phyloP scores from a whole-genome alignment of 2,888 invertebrate species.

The Pristionchus maxplancki region DNA sequence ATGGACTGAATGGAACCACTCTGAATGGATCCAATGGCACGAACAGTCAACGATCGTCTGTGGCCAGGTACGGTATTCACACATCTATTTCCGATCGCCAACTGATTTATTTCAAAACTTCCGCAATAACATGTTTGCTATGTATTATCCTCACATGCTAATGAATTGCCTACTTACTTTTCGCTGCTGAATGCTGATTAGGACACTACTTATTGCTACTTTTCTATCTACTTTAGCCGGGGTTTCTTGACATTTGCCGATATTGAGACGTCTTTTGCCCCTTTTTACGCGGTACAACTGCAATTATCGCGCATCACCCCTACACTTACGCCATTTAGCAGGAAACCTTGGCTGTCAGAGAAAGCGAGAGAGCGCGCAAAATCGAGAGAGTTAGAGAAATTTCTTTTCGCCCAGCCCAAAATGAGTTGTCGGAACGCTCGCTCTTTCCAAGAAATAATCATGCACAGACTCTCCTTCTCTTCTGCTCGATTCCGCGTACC shows the following conservation, averaged over 20 bases:
- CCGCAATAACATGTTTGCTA: neutral
- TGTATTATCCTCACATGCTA: neutral
- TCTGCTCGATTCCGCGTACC: neutral
- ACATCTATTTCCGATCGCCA: neutral
- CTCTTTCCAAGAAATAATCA: neutral
- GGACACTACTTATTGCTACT: neutral
- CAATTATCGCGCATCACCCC: neutral
- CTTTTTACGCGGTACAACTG: too few species aligned
- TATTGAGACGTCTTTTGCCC: too few species aligned
- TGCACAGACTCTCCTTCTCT: neutral
- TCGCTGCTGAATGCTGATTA: neutral
- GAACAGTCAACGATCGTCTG: slow-evolving; percentile 4
- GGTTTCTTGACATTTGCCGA: neutral
- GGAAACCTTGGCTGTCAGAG: neutral
- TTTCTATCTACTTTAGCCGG: neutral
- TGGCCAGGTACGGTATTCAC: slow-evolving; percentile 8
- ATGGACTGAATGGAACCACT: neutral
- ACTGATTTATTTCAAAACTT: neutral
- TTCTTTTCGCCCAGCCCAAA: neutral
- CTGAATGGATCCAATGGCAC: slow-evolving; percentile 1
- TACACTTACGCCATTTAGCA: neutral
- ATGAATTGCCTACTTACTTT: neutral
- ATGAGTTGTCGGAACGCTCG: neutral
- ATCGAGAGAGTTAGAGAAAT: neutral
- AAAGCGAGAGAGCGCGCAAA: neutral